Evolutionary conservation across 2,113 vertebrate genomes (phyloP).

Genomic region (Festucalex cinctus): DNA sequence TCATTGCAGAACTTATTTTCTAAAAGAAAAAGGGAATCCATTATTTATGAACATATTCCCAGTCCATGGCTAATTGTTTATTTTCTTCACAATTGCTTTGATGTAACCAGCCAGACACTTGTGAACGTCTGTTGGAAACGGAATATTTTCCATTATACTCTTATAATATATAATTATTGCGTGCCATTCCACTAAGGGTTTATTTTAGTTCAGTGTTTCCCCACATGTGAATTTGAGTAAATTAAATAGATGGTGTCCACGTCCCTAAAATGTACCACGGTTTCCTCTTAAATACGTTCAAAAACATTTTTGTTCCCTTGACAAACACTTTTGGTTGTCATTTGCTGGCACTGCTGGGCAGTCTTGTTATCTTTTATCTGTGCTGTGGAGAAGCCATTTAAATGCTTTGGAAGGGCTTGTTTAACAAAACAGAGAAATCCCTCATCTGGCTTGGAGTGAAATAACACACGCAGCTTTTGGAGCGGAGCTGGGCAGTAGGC

Average conservation of each 20-base stretch:
- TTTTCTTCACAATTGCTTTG: constrained; percentile 80
- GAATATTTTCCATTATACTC: constrained; percentile 70
- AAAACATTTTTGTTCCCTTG: constrained; percentile 19
- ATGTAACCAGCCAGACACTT: constrained; percentile 75
- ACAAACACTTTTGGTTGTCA: constrained; percentile 20
- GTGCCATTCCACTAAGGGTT: constrained; percentile 65
- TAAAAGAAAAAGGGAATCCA: constrained; percentile 77
- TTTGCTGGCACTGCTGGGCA: constrained; percentile 12
- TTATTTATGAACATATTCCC: constrained; percentile 83
- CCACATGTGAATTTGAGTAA: constrained; percentile 45
- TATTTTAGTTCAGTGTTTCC: constrained; percentile 55
- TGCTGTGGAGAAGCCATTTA: constrained; percentile 12
- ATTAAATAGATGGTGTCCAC: constrained; percentile 29
- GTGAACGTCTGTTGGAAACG: constrained; percentile 65
- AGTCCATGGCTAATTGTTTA: constrained; percentile 80
- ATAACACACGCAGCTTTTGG: constrained; percentile 32
- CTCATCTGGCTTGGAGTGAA: constrained; percentile 28
- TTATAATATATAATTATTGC: constrained; percentile 69
- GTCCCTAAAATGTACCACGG: constrained; percentile 28
- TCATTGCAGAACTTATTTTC: constrained; percentile 74
- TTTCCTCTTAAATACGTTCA: constrained; percentile 19
- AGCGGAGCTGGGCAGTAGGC: constrained; percentile 30
- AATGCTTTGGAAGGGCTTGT: constrained; percentile 30
- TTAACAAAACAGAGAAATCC: constrained; percentile 41
- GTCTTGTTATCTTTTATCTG: constrained; percentile 27